A percentile compares a stretch with the other conserved stretches of the same genome.
Evolutionary conservation across 2,888 invertebrate species (phyloP).

Genomic region (Sphinx pinastri): DNA sequence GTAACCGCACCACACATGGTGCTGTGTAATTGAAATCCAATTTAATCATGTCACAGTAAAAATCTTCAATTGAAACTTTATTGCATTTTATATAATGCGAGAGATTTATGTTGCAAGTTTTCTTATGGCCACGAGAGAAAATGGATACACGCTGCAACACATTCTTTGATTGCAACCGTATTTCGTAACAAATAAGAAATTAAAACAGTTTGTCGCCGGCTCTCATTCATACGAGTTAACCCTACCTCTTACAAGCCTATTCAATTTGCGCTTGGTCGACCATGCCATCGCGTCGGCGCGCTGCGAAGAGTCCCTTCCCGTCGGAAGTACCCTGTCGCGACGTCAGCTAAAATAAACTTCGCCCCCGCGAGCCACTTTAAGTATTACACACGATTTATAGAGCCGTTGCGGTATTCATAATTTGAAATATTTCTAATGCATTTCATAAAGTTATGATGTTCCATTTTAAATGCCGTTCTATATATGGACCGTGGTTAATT

Average conservation of each 20-base stretch:
- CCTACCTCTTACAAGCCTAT: slow-evolving; percentile 17
- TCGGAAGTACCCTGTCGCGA: slow-evolving; percentile 15
- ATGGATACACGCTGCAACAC: too few species aligned
- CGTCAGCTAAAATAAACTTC: slow-evolving; percentile 27
- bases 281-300: slow-evolving; percentile 4
- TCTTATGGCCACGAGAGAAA: background rate
- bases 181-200: background rate
- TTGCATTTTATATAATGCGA: slow-evolving; percentile 11
- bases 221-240: slow-evolving; percentile 10
- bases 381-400: slow-evolving; percentile 25
- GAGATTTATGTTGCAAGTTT: slow-evolving; percentile 12
- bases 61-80: slow-evolving; percentile 16
- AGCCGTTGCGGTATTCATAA: slow-evolving; percentile 13
- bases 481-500: background rate
- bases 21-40: slow-evolving; percentile 32
- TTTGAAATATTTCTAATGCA: slow-evolving; percentile 24
- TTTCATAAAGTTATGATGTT: slow-evolving; percentile 14
- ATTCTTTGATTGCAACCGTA: background rate
- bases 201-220: background rate
- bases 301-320: slow-evolving; percentile 16
- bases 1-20: slow-evolving; percentile 31
- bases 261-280: slow-evolving; percentile 18
- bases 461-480: slow-evolving; percentile 10
- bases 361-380: slow-evolving; percentile 25
- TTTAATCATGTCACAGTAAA: slow-evolving; percentile 17